Base-by-base conservation (phyloP, 2,113 vertebrate genomes). In the Zosterops hypoxanthus region DNA sequence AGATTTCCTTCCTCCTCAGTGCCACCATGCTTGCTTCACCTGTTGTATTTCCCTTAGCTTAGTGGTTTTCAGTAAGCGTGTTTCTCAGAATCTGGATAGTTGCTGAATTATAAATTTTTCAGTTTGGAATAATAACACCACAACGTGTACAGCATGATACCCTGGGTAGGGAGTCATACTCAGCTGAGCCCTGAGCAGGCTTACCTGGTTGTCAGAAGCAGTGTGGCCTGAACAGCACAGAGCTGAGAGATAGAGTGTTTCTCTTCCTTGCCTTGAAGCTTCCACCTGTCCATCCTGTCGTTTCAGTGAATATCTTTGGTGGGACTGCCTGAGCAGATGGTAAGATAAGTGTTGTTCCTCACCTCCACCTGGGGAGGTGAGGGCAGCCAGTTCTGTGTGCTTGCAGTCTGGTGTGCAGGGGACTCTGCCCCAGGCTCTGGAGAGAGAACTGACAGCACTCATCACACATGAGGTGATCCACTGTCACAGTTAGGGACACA, bases 1-100 rank as follows among this genome's bases (percentile, higher is more conserved):
- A 90, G 72, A 68, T 93, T 96, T 97, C 92, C 92, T 93, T 95
- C 93, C 94, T 93, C 72, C 69, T 71, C 56, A n/a, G 56, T 86
- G 79, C 82, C 82, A 88, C 90, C 52, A 2, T 31, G 77, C 94
- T 93, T 93, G 77, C 60, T 93, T 97, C 80, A 92, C 94, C 90
- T 97, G 95, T 41, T 6, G 1, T 34, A 20, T 86, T 97, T 90
- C 88, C 86, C 88, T 86, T 88, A 68, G 72, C 68, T 75, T 56
- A 49, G 82, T 63, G 73, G 69, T 63, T 93, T 94, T 93, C 6
- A 11, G 85, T 88, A 86, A 86, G 55, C 1, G 1, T n/a, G 18
- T 78, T 96, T 96, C 95, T 92, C 69, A 88, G 88, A 94, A 93
- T 65, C 82, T 55, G 25, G 25, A 10, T 52, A 49, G 73, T 7